Percentiles rank a stretch among this genome's conserved stretches.
phyloP scores from a whole-genome alignment of 2,888 invertebrate species.

The Meiosimyza decipiens region DNA sequence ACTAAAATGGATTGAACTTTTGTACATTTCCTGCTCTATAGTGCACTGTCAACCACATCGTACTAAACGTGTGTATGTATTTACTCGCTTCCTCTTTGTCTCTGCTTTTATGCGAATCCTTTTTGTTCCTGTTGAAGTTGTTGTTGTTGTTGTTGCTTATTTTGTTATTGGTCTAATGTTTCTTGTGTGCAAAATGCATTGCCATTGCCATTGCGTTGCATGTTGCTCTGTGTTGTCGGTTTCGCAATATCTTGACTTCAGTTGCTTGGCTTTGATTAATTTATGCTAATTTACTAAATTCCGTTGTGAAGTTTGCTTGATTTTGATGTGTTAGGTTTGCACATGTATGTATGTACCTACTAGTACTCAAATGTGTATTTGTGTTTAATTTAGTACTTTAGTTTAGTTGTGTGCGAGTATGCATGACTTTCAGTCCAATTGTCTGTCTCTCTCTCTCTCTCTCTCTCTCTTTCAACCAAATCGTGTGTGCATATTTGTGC shows the following conservation, averaged over 20 bases:
- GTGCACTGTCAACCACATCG: neutral
- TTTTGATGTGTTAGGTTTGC: constrained; percentile 40
- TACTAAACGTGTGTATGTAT: neutral
- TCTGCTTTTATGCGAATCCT: neutral
- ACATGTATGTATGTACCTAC: neutral
- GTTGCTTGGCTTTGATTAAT: constrained; percentile 56
- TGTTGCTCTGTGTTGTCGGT: constrained; percentile 34
- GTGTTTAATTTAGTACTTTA: constrained; percentile 30
- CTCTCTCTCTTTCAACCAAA: neutral
- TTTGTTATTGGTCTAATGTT: constrained; percentile 7
- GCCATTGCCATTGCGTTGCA: constrained; percentile 33
- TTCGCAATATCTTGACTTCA: constrained; percentile 50
- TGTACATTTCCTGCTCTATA: no score
- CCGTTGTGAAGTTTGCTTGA: constrained; percentile 33
- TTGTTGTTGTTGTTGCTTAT: constrained; percentile 20
- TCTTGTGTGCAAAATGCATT: constrained; percentile 26
- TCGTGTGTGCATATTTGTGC: constrained; percentile 6
- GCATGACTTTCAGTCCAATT: neutral
- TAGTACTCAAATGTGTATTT: neutral
- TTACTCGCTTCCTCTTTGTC: constrained; percentile 7
- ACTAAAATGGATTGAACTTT: no score
- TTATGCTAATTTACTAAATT: constrained; percentile 57
- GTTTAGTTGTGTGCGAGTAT: constrained; percentile 18
- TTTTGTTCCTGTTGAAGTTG: constrained; percentile 5
- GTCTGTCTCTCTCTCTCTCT: no score